Conservation (phyloP, 2,888 invertebrate genomes). For the Oxyscelio sp. region DNA sequence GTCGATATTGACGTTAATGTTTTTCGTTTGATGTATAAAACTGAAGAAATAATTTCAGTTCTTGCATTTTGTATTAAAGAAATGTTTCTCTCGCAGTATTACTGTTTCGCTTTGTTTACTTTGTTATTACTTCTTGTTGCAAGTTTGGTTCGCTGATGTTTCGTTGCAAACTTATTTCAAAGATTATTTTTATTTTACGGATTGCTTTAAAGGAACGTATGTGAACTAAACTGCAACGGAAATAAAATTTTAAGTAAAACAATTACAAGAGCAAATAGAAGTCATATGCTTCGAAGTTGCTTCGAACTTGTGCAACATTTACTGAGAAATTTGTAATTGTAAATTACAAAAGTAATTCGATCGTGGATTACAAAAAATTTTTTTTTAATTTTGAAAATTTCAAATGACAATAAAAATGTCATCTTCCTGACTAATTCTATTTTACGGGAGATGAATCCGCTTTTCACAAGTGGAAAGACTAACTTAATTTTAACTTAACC, state of each 20-base stretch:
- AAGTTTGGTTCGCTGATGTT: conserved; percentile 14
- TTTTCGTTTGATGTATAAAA: conserved; percentile 35
- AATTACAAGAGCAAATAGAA: too few relatives aligned
- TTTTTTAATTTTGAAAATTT: too few relatives aligned
- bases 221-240: neutral
- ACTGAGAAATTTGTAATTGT: too few relatives aligned
- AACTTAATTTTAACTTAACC: too few relatives aligned
- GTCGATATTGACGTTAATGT: conserved; percentile 47
- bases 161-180: conserved; percentile 19
- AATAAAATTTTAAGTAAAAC: neutral
- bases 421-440: too few relatives aligned
- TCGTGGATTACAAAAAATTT: too few relatives aligned
- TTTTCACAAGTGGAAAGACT: too few relatives aligned
- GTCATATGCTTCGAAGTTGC: too few relatives aligned
- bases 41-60: conserved; percentile 31
- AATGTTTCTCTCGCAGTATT: neutral
- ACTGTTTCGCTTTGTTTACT: conserved; percentile 38
- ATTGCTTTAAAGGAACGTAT: conserved; percentile 11
- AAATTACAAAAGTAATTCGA: too few relatives aligned
- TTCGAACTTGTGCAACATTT: too few relatives aligned
- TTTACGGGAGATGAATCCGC: too few relatives aligned
- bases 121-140: conserved; percentile 34
- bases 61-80: conserved; percentile 42
- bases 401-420: too few relatives aligned
- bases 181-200: conserved; percentile 31